Evolutionary conservation across 2,888 invertebrate genomes (phyloP).

Genomic region (Cancer borealis): DNA sequence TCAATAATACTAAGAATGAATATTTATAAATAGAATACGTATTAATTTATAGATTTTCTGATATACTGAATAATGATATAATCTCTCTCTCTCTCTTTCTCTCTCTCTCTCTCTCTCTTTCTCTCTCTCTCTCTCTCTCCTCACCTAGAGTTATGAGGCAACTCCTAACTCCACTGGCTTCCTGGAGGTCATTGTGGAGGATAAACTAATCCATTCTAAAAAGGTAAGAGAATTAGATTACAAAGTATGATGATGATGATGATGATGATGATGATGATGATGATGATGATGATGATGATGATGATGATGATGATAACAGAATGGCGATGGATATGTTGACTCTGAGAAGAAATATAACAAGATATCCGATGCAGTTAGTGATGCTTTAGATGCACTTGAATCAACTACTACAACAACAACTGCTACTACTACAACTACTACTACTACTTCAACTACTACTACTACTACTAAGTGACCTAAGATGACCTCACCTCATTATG

Average conservation of each 20-base stretch:
- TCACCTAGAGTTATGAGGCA: conserved; percentile 64
- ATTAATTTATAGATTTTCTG: too few relatives aligned
- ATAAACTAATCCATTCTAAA: conserved; percentile 72
- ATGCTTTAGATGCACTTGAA: conserved; percentile 50
- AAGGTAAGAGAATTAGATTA: conserved; percentile 53
- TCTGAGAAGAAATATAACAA: conserved; percentile 69
- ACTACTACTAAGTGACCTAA: too few relatives aligned
- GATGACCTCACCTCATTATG: background rate
- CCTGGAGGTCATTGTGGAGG: conserved; percentile 74
- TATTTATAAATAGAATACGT: too few relatives aligned
- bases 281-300: background rate
- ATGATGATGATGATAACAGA: conserved; percentile 39
- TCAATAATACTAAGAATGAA: too few relatives aligned
- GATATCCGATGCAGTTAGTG: conserved; percentile 64
- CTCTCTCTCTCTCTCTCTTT: background rate
- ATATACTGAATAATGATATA: too few relatives aligned
- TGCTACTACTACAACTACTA: too few relatives aligned
- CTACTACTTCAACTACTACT: too few relatives aligned
- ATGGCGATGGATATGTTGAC: conserved; percentile 72
- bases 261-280: background rate
- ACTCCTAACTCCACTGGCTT: conserved; percentile 68
- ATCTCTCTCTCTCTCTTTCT: conserved; percentile 37
- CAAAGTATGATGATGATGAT: background rate
- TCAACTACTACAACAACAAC: too few relatives aligned
- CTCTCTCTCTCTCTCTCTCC: background rate